Evolutionary conservation across 2,113 vertebrate genomes (phyloP), one percentile per base, ranked within the genome.

Genomic region (Eublepharis macularius): DNA sequence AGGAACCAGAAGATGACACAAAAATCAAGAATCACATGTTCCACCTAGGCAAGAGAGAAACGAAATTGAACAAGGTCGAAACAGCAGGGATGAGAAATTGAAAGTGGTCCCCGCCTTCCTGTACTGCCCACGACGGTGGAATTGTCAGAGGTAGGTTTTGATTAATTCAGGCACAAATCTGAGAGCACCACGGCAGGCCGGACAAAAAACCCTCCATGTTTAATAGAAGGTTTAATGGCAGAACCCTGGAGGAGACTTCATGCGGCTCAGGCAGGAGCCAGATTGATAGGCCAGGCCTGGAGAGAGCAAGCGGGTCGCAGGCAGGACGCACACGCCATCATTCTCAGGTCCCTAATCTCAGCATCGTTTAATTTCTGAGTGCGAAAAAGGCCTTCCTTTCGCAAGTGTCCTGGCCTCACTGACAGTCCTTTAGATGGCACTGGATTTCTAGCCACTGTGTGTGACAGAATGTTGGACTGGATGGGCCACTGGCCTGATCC

Each of bases 221-320:
- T 0, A 74, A 63, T 63, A 10, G 60, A 26, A 9, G 74, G 21
- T 39, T 66, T 54, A 76, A 34, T 47, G 72, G 57, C 60, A 82
- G 81, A 90, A 79, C 70, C 16, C 86, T 84, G 81, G 63, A 88
- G 57, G 86, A 92, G 78, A 29, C 1, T 1, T 72, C 88, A 75
- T 51, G 51, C 84, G 68, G 21, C 89, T 87, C 88, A 90, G 86
- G 51, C 76, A 86, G 86, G 68, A 85, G 29, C 34, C 84, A 87
- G 89, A 90, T 89, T 84, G 70, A 90, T 90, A 86, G 45, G 57
- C 43, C 68, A 57, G 88, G 81, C 79, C 80, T 80, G 75, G 84
- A 82, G 80, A 19, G 91, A 34, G 63, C 83, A 75, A 87, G 85
- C 84, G 80, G 87, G 92, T 81, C 79, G n/a, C 26, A 29, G 10